Percentiles rank a stretch among this genome's conserved stretches.
Evolutionary conservation across 2,797 vertebrate species (phyloP).

Genomic region (Psittacula echo): DNA sequence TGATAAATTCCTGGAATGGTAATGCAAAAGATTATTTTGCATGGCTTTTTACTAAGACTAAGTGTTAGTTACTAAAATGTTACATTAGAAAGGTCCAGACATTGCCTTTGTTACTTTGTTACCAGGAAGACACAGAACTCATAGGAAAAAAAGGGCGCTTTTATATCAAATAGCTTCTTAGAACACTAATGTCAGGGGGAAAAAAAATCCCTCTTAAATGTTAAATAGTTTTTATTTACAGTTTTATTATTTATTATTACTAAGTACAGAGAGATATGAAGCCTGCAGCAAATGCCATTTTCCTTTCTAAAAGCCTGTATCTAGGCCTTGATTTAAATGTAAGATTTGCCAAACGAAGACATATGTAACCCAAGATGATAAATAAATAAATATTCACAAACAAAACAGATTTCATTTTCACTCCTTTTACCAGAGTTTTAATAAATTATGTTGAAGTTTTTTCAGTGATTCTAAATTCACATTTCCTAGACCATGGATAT

Average conservation of each 20-base stretch:
- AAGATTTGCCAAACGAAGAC: neutral
- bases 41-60: neutral
- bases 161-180: neutral
- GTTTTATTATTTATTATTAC: neutral
- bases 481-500: neutral
- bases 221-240: neutral
- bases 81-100: neutral
- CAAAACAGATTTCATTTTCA: neutral
- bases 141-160: rapidly evolving
- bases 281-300: neutral
- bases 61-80: neutral
- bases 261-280: neutral
- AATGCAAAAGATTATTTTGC: neutral
- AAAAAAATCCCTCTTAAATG: neutral
- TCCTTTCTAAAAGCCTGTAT: neutral
- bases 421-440: neutral
- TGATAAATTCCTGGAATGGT: neutral
- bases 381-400: neutral
- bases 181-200: neutral
- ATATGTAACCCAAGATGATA: neutral
- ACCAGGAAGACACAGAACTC: neutral
- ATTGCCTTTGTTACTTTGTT: neutral
- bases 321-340: neutral
- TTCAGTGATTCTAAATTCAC: neutral
- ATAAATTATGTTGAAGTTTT: rapidly evolving